Percentiles rank a stretch among this genome's conserved stretches.
Conservation (phyloP, 1,140 invertebrate species). For the Nasonia longicornis region DNA sequence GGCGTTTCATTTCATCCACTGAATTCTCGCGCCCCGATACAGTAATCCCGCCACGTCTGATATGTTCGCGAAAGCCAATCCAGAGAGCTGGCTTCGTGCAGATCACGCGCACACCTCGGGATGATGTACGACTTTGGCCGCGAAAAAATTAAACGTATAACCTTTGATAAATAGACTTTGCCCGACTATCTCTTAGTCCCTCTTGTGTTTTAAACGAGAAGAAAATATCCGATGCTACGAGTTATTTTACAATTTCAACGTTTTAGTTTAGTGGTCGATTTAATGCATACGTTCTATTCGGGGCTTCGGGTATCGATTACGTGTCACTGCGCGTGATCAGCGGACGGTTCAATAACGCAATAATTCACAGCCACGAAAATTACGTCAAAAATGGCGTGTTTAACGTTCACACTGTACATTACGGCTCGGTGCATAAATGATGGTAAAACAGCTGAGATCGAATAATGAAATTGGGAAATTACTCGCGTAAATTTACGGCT, state of each 20-base stretch:
- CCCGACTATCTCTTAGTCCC: not conserved
- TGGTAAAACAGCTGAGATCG: not conserved
- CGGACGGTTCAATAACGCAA: not conserved
- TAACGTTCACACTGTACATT: not conserved
- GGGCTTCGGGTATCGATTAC: not conserved
- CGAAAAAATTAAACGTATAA: slow-evolving; percentile 65
- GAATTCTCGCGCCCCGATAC: slow-evolving; percentile 54
- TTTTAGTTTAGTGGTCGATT: too few species aligned
- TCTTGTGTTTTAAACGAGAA: not conserved
- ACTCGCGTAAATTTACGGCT: not conserved
- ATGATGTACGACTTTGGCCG: slow-evolving; percentile 62
- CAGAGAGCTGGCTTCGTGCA: slow-evolving; percentile 25
- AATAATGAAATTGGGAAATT: not conserved
- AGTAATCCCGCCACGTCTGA: slow-evolving; percentile 61
- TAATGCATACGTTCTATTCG: too few species aligned
- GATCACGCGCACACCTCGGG: slow-evolving; percentile 57
- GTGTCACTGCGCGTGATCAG: not conserved
- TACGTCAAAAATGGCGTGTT: not conserved
- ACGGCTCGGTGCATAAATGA: not conserved
- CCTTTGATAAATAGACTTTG: slow-evolving; percentile 65
- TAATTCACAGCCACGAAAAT: not conserved
- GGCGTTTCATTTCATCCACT: slow-evolving; percentile 53
- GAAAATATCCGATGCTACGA: not conserved
- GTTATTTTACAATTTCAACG: not conserved
- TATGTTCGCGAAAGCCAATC: slow-evolving; percentile 18